These are phyloP conservation scores for Plectus sambesii DNA, from an alignment of 1,140 invertebrate genomes.

Conservation along the genomic window DNA sequence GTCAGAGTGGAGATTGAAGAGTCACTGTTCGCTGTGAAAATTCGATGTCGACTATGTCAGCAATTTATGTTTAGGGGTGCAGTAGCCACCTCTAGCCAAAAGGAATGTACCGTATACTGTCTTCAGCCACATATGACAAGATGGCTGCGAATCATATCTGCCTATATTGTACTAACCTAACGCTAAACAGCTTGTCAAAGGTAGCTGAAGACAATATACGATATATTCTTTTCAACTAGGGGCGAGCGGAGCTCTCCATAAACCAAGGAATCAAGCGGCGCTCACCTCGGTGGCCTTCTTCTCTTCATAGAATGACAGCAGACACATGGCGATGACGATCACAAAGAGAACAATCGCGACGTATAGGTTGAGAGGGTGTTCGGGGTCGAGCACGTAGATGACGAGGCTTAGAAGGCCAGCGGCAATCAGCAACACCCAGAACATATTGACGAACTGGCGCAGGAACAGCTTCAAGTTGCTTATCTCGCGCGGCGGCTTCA, in stretches of 20 bases:
- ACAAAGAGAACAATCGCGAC: conserved; percentile 39
- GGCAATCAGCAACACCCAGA: conserved; percentile 39
- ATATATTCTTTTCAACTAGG: too few species aligned
- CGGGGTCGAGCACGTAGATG: conserved; percentile 39
- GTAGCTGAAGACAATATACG: too few species aligned
- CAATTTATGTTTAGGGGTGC: too few species aligned
- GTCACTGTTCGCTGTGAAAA: too few species aligned
- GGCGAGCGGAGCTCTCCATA: too few species aligned
- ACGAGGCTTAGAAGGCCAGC: conserved; percentile 33
- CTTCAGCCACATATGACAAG: conserved; percentile 2
- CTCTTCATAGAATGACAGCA: conserved; percentile 43
- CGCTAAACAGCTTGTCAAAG: too few species aligned
- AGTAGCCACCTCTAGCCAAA: too few species aligned
- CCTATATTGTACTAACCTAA: too few species aligned
- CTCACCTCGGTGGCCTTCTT: conserved; percentile 38
- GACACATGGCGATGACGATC: conserved; percentile 39
- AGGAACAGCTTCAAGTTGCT: conserved; percentile 32
- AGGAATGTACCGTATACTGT: too few species aligned
- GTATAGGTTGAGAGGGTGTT: conserved; percentile 42
- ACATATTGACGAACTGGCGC: conserved; percentile 43
- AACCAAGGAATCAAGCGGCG: too few species aligned
- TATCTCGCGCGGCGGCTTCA: conserved; percentile 29
- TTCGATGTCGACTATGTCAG: too few species aligned
- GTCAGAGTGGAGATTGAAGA: too few species aligned
- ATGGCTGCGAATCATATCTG: conserved; percentile 7